phyloP scores from a whole-genome alignment of 35 echinoderm and acorn worm species.

The Amphiura filiformis region DNA sequence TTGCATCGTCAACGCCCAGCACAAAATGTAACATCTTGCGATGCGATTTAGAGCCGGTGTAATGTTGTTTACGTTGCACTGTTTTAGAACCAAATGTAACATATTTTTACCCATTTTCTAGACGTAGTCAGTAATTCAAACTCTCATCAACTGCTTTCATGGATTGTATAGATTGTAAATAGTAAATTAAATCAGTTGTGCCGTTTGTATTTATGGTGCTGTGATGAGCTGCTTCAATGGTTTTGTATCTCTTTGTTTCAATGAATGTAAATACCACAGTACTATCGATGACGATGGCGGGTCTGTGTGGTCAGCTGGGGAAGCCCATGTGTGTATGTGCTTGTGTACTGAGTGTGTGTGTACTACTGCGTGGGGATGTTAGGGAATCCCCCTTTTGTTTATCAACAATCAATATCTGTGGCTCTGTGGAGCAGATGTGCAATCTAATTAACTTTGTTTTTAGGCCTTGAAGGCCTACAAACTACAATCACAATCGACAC shows the following conservation, averaged over 20 bases:
- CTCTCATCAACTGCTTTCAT: too few relatives aligned
- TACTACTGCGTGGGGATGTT: background rate
- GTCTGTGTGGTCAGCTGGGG: background rate
- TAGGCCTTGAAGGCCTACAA: background rate
- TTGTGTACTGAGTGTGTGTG: background rate
- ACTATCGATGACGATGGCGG: too few relatives aligned
- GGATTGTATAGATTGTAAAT: too few relatives aligned
- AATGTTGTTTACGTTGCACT: too few relatives aligned
- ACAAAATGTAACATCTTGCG: background rate
- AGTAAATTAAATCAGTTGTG: too few relatives aligned
- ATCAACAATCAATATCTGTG: background rate
- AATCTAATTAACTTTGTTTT: background rate
- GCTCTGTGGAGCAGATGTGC: background rate
- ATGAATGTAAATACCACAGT: background rate
- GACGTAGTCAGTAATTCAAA: too few relatives aligned
- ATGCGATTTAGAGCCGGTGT: background rate
- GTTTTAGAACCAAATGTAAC: too few relatives aligned
- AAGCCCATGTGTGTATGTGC: background rate
- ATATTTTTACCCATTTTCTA: too few relatives aligned
- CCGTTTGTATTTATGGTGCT: too few relatives aligned
- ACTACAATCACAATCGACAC: too few relatives aligned
- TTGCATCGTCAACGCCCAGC: background rate
- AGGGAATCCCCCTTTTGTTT: slow-evolving; percentile 1
- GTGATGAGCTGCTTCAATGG: background rate
- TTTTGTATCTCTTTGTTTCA: slow-evolving; percentile 4